Evolutionary conservation across 2,113 vertebrate species (phyloP).

Genomic region (Xiphorhynchus elegans): DNA sequence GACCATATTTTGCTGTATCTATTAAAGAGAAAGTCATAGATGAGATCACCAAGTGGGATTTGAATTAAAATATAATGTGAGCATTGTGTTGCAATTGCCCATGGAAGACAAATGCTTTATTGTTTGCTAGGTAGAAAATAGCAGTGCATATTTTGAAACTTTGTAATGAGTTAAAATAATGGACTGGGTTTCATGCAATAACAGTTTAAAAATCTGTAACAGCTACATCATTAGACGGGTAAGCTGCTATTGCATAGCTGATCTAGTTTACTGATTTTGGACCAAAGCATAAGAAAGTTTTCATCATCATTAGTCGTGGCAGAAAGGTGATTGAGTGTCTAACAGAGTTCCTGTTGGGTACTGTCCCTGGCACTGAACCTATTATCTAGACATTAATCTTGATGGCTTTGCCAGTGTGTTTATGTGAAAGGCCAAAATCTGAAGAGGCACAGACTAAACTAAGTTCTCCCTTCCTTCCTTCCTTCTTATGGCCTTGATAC

Average conservation of each 20-base stretch:
- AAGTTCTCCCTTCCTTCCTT: constrained; percentile 34
- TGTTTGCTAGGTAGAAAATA: neutral
- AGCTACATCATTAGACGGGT: neutral
- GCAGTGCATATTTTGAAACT: neutral
- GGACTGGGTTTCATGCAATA: neutral
- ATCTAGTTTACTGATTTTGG: neutral
- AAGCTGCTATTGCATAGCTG: neutral
- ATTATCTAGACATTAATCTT: constrained; percentile 15
- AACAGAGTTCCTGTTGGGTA: constrained; percentile 24
- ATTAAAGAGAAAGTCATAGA: neutral
- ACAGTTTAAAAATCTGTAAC: neutral
- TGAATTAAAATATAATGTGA: neutral
- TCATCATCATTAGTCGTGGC: neutral
- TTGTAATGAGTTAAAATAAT: neutral
- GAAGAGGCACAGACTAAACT: constrained; percentile 47
- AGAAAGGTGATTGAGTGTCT: neutral
- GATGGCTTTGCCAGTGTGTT: constrained; percentile 48
- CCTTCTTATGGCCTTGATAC: neutral
- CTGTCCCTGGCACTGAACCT: neutral
- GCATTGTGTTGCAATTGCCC: neutral
- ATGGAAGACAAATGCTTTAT: neutral
- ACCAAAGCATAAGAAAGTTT: neutral
- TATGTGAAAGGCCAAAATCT: constrained; percentile 47
- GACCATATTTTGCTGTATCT: neutral
- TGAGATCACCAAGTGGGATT: neutral